Evolutionary conservation across 1,140 invertebrate genomes (phyloP).

Genomic region (Drosophila punjabiensis): DNA sequence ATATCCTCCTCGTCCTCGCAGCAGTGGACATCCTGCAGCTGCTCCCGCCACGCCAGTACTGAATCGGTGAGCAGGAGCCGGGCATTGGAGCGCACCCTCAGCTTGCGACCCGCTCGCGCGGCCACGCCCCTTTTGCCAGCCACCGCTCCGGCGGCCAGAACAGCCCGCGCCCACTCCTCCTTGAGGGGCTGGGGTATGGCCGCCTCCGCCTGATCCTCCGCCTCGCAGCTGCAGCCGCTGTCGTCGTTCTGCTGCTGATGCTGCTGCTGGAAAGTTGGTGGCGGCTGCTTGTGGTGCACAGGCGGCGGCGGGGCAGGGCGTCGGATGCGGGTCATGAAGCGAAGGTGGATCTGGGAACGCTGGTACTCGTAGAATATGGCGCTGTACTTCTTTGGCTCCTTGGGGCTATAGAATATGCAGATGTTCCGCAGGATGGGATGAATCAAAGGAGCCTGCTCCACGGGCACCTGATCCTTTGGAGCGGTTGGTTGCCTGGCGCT

Average conservation of each 20-base stretch:
- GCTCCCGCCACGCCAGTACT: constrained; percentile 75
- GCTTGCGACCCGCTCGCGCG: constrained; percentile 50
- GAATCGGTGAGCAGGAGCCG: constrained; percentile 58
- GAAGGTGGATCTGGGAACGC: constrained; percentile 53
- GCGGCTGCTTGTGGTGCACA: not conserved
- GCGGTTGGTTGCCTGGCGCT: constrained; percentile 14
- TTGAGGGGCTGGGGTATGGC: constrained; percentile 55
- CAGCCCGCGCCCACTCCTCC: constrained; percentile 65
- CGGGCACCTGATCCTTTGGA: not conserved
- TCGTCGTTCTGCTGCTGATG: constrained; percentile 56
- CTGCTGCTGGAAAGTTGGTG: not conserved
- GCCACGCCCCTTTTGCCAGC: constrained; percentile 58
- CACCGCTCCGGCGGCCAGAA: constrained; percentile 57
- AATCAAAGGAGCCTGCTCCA: constrained; percentile 19
- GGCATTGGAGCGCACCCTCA: constrained; percentile 62
- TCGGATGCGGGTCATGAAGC: constrained; percentile 69
- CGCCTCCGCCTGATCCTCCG: constrained; percentile 40
- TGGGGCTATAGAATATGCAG: constrained; percentile 72
- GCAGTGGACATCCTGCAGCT: constrained; percentile 65
- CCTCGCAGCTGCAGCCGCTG: constrained; percentile 67
- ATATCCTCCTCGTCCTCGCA: constrained; percentile 85
- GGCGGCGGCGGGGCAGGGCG: constrained; percentile 50
- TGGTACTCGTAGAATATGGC: constrained; percentile 82
- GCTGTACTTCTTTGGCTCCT: constrained; percentile 71
- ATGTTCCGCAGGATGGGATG: constrained; percentile 73